Evolutionary conservation across 2,113 vertebrate species (phyloP).

Genomic region (Lepidothrix coronata): DNA sequence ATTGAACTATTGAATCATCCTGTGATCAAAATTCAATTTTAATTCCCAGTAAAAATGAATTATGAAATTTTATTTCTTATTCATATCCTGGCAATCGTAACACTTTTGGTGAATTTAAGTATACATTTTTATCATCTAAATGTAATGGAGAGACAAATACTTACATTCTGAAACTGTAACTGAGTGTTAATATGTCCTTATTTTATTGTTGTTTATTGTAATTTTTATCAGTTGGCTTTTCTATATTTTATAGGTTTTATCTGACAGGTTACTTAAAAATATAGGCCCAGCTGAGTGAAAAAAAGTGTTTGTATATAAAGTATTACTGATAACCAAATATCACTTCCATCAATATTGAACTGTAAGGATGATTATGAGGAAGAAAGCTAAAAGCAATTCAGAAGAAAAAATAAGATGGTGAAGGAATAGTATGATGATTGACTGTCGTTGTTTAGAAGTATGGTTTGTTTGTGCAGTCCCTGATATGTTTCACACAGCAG

Average conservation of each 20-base stretch:
- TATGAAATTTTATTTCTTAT: neutral
- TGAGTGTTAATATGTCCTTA: neutral
- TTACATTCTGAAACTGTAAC: neutral
- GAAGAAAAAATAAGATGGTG: neutral
- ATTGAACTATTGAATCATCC: neutral
- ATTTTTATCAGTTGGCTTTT: neutral
- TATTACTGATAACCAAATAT: neutral
- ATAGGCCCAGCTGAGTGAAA: neutral
- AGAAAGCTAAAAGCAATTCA: neutral
- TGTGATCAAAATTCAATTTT: neutral
- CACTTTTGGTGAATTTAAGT: neutral
- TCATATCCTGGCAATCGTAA: neutral
- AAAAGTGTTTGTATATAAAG: neutral
- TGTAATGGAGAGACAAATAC: neutral
- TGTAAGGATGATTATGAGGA: neutral
- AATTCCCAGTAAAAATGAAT: neutral
- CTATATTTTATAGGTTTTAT: neutral
- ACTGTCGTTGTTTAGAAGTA: neutral
- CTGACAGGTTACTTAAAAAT: neutral
- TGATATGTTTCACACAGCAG: neutral
- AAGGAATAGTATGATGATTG: neutral
- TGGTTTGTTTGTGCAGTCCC: neutral
- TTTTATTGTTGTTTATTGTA: neutral
- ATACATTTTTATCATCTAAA: neutral
- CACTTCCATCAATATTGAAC: neutral